phyloP scores from a whole-genome alignment of 2,888 invertebrate species.

The Drosophila mayaguana region DNA sequence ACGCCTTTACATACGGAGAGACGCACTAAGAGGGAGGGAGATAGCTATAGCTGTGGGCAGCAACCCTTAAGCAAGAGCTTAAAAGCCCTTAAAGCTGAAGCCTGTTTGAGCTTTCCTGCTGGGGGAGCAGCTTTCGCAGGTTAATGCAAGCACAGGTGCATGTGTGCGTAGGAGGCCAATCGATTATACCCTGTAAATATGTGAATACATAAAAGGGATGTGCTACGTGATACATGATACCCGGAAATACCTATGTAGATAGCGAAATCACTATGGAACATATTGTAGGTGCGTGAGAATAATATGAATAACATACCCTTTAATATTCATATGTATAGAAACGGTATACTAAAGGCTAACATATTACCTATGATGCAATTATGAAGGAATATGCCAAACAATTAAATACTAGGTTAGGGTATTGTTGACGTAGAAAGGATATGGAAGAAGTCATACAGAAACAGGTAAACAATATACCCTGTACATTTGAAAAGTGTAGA shows the following conservation, averaged over 20 bases:
- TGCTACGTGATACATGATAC: neutral
- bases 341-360: neutral
- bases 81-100: constrained; percentile 5
- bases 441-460: no score
- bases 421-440: no score
- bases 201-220: neutral
- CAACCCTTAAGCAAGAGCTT: constrained; percentile 34
- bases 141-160: constrained; percentile 8
- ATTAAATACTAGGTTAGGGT: no score
- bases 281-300: neutral
- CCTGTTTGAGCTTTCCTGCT: neutral
- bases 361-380: no score
- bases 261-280: neutral
- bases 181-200: constrained; percentile 15
- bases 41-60: constrained; percentile 22
- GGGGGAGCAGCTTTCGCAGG: constrained; percentile 1
- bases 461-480: no score
- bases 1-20: constrained; percentile 1
- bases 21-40: constrained; percentile 6
- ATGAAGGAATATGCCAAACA: no score
- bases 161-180: neutral
- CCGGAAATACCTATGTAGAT: neutral
- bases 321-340: neutral
- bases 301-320: neutral
- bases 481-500: no score